phyloP scores from a whole-genome alignment of 2,888 invertebrate genomes.

The Saturnia japonica region DNA sequence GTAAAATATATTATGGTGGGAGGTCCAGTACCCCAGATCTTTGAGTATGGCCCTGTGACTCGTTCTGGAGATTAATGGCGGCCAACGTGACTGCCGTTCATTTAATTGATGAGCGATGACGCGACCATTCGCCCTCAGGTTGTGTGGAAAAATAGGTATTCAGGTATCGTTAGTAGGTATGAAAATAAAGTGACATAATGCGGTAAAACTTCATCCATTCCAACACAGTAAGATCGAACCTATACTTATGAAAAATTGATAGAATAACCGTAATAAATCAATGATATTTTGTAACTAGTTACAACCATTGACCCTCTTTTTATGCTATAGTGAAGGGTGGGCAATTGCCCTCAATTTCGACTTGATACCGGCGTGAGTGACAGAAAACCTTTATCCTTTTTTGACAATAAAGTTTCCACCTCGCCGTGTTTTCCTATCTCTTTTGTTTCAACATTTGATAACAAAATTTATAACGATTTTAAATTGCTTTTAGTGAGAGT shows the following conservation, averaged over 20 bases:
- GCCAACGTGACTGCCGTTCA: constrained; percentile 38
- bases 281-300: too few relatives aligned
- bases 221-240: not conserved
- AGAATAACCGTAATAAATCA: not conserved
- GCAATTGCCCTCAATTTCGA: too few relatives aligned
- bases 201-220: not conserved
- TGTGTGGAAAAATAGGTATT: constrained; percentile 13
- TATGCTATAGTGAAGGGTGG: too few relatives aligned
- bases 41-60: constrained; percentile 12
- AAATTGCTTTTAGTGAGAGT: too few relatives aligned
- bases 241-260: not conserved
- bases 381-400: too few relatives aligned
- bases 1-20: not conserved
- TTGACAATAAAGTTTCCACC: too few relatives aligned
- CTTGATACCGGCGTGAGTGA: too few relatives aligned
- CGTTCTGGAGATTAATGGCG: constrained; percentile 43
- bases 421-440: too few relatives aligned
- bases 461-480: too few relatives aligned
- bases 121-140: constrained; percentile 18
- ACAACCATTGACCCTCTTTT: too few relatives aligned
- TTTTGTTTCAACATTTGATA: too few relatives aligned
- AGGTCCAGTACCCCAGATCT: not conserved
- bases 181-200: not conserved
- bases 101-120: constrained; percentile 49
- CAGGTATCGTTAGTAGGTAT: not conserved